Evolutionary conservation across 2,888 invertebrate genomes (phyloP).

Genomic region (Catocala sponsa): DNA sequence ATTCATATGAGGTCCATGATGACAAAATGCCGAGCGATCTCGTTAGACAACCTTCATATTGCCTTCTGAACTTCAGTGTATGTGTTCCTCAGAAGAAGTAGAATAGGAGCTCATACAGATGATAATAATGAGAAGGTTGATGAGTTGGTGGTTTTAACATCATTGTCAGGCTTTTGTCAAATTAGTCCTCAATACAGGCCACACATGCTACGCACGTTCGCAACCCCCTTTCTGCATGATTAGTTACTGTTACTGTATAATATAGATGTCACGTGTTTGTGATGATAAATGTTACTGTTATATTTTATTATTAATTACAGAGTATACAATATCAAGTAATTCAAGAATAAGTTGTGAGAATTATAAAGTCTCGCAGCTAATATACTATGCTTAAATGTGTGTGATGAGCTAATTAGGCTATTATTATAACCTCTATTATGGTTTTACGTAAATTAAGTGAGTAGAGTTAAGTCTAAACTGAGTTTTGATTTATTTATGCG

Average conservation of each 20-base stretch:
- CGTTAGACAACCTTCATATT: constrained; percentile 40
- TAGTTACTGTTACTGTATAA: constrained; percentile 75
- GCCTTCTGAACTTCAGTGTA: constrained; percentile 20
- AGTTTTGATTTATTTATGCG: too few relatives aligned
- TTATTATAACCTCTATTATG: too few relatives aligned
- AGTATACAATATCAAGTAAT: constrained; percentile 28
- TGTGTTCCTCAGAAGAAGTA: constrained; percentile 15
- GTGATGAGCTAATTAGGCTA: not conserved
- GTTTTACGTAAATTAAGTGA: too few relatives aligned
- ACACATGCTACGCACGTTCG: constrained; percentile 83
- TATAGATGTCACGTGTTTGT: constrained; percentile 83
- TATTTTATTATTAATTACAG: constrained; percentile 40
- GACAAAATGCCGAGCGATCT: constrained; percentile 62
- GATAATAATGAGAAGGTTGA: constrained; percentile 40
- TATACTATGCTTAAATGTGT: constrained; percentile 11
- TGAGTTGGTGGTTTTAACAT: constrained; percentile 39
- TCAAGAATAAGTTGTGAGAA: constrained; percentile 13
- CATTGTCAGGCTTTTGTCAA: constrained; percentile 69
- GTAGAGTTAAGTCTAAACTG: too few relatives aligned
- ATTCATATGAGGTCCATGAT: constrained; percentile 54
- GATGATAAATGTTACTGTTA: constrained; percentile 66
- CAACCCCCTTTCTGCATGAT: constrained; percentile 87
- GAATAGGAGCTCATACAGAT: constrained; percentile 25
- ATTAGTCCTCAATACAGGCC: constrained; percentile 67
- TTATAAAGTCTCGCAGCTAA: constrained; percentile 9